These are phyloP conservation scores for Aphodius granarius DNA, from an alignment of 2,888 invertebrate genomes.

Conservation along the genomic window DNA sequence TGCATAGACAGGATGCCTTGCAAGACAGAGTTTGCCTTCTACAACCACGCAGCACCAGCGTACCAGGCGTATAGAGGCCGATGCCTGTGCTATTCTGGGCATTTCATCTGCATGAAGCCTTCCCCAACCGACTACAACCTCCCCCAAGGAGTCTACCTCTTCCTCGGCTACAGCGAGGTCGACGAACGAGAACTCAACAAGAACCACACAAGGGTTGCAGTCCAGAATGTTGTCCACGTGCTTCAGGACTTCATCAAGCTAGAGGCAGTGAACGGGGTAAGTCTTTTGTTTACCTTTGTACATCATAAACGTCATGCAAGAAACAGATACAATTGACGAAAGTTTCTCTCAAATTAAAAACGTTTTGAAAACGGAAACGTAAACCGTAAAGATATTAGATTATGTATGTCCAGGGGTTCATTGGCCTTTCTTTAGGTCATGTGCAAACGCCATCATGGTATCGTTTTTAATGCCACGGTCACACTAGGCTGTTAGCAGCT, in stretches of 20 bases:
- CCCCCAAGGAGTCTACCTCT: slow-evolving; percentile 83
- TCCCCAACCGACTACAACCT: slow-evolving; percentile 74
- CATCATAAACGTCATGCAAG: too few species aligned
- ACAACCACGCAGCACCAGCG: slow-evolving; percentile 87
- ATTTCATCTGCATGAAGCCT: slow-evolving; percentile 91
- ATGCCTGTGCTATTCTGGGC: slow-evolving; percentile 88
- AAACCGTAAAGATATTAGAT: too few species aligned
- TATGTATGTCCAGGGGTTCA: too few species aligned
- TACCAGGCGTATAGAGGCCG: slow-evolving; percentile 88
- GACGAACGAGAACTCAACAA: slow-evolving; percentile 78
- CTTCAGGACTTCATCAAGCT: slow-evolving; percentile 77
- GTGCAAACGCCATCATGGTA: too few species aligned
- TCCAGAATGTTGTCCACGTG: slow-evolving; percentile 81
- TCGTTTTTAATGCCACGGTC: too few species aligned
- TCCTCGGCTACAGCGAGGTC: slow-evolving; percentile 88
- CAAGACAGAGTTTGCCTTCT: slow-evolving; percentile 84
- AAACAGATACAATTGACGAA: too few species aligned
- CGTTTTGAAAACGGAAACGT: too few species aligned
- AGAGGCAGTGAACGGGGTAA: slow-evolving; percentile 73
- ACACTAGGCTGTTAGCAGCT: too few species aligned
- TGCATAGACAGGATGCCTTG: slow-evolving; percentile 87
- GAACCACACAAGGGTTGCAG: slow-evolving; percentile 81
- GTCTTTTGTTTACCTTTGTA: too few species aligned
- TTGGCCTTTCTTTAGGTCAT: too few species aligned
- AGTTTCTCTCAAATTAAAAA: too few species aligned